Percentiles rank a stretch among this genome's conserved stretches.
Evolutionary conservation across 2,797 vertebrate genomes (phyloP).

Genomic region (Tamandua tetradactyla): DNA sequence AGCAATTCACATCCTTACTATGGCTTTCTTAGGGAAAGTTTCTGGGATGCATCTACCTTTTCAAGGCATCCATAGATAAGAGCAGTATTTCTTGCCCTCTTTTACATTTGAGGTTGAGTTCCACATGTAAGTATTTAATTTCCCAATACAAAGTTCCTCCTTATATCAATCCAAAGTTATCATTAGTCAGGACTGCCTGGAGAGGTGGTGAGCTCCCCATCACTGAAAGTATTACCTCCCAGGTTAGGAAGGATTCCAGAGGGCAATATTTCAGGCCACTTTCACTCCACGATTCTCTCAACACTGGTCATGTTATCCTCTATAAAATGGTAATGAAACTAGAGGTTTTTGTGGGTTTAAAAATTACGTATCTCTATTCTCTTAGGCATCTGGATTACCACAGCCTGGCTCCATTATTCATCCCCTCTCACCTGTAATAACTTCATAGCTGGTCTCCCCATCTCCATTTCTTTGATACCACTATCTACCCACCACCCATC

Average conservation of each 20-base stretch:
- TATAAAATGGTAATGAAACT: neutral
- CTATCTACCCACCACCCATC: too few species aligned
- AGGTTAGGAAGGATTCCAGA: neutral
- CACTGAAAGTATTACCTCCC: neutral
- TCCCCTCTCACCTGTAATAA: neutral
- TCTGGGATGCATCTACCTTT: neutral
- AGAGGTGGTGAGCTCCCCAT: neutral
- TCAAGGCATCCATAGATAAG: neutral
- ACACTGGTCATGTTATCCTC: neutral
- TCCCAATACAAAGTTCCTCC: neutral
- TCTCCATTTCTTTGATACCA: neutral
- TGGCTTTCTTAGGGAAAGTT: neutral
- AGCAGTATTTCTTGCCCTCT: neutral
- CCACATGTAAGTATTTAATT: neutral
- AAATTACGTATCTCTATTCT: neutral
- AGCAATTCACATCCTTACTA: neutral
- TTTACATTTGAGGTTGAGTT: neutral
- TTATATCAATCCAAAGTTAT: neutral
- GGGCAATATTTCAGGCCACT: neutral
- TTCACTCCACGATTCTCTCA: neutral
- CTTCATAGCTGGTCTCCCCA: neutral
- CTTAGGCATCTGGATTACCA: neutral
- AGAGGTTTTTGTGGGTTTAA: neutral
- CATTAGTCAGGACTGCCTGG: neutral
- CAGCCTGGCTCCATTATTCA: neutral